Evolutionary conservation across 2,797 vertebrate species (phyloP).

Genomic region (Eurystomus glaucurus): DNA sequence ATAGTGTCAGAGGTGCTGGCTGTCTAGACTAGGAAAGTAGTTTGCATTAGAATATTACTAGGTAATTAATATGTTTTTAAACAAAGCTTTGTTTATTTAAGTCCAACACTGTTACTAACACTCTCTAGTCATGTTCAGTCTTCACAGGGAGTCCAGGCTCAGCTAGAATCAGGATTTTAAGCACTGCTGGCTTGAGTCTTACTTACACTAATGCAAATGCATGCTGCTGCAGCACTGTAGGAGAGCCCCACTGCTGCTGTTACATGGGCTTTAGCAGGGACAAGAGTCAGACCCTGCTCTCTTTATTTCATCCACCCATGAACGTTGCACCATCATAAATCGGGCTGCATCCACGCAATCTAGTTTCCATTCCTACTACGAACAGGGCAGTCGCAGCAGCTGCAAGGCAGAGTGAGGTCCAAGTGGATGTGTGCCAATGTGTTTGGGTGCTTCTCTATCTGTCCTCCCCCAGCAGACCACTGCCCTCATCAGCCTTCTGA

Average conservation of each 20-base stretch:
- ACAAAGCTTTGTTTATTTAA: slow-evolving; percentile 5
- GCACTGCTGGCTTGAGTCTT: background rate
- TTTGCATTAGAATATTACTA: background rate
- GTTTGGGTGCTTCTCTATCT: slow-evolving; percentile 19
- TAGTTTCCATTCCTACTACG: background rate
- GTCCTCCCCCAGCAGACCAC: background rate
- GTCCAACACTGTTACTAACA: background rate
- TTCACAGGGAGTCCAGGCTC: background rate
- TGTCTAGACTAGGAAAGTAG: background rate
- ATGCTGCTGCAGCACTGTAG: accelerated
- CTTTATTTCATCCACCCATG: background rate
- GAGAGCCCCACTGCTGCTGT: background rate
- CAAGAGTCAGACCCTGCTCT: background rate
- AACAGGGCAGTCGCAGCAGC: background rate
- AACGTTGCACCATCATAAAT: background rate
- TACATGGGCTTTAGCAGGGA: background rate
- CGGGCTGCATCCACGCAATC: background rate
- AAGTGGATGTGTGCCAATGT: accelerated
- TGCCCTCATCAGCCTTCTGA: background rate
- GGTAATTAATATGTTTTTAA: background rate
- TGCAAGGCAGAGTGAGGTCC: background rate
- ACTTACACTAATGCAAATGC: background rate
- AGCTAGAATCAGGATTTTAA: background rate
- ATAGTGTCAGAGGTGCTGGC: background rate
- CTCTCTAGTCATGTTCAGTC: background rate